Base-by-base conservation (phyloP, 2,113 vertebrate genomes). In the Oenanthe oenanthe region DNA sequence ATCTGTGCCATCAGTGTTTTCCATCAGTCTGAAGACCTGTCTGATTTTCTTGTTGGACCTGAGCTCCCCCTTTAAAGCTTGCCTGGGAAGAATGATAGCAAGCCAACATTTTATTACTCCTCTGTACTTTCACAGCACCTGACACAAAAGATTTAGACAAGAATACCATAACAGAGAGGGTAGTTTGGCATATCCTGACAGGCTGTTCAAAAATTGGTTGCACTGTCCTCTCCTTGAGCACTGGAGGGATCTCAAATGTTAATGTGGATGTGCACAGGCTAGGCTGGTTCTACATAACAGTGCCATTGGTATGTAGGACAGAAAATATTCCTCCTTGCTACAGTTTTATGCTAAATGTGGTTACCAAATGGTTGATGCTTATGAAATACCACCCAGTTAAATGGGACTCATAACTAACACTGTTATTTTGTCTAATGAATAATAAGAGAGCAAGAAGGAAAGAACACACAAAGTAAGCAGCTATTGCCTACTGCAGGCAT, bases 281-380 rank as follows among this genome's bases (percentile, higher is more conserved):
- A 62, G 15, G 14, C 13, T 63, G 12, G 20, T 34, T 47, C 65
- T 67, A 47, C 80, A 36, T 20, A 85, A 43, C 14, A 34, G 21
- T 0, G 2, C 6, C 76, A 32, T 15, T 5, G 0, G 9, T 62
- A 58, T 67, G 40, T 31, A 60, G 19, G 31, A 56, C 6, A 82
- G 31, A 79, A 89, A 63, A 75, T 54, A 58, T 40, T 68, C 40
- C 34, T 72, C 62, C 74, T 73, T 26, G 42, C 62, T 31, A 31
- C 26, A 47, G 34, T 53, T 86, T 83, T 84, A 7, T 48, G n/a
- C 31, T 50, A 53, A 45, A 81, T 5, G 7, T 28, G 47, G 24
- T 40, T 85, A 91, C 72, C 66, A 93, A 79, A 56, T 48, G 47
- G 13, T 77, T 72, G 54, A 81, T 51, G 61, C 14, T 65, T 70